Conservation (phyloP, 2,888 invertebrate genomes). For the Icerya purchasi region DNA sequence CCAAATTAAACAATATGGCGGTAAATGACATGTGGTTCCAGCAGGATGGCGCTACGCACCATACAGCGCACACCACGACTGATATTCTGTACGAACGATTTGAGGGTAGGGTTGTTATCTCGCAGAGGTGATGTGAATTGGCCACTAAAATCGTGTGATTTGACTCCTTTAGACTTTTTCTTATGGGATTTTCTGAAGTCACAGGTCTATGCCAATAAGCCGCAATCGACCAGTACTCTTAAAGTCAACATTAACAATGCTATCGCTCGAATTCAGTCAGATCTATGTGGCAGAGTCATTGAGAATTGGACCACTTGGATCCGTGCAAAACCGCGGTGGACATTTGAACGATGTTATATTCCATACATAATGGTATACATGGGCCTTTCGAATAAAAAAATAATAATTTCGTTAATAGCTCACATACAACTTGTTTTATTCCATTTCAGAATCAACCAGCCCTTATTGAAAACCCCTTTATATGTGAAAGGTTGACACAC, state of each 20-base stretch:
- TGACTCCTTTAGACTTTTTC: constrained; percentile 1
- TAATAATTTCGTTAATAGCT: neutral
- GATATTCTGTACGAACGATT: too few species aligned
- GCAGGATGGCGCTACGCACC: too few species aligned
- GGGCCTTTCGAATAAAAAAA: neutral
- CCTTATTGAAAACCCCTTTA: neutral
- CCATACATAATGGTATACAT: neutral
- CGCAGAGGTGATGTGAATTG: too few species aligned
- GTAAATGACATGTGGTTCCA: too few species aligned
- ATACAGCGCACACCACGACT: too few species aligned
- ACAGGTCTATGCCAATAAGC: neutral
- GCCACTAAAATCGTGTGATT: too few species aligned
- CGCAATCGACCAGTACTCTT: neutral
- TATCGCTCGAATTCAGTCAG: too few species aligned
- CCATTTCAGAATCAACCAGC: neutral
- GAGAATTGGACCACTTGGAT: neutral
- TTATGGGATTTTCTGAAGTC: neutral
- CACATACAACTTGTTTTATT: neutral
- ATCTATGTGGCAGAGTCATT: neutral
- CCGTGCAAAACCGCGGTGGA: neutral
- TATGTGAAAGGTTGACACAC: neutral
- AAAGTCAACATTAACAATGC: neutral
- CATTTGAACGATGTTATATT: neutral
- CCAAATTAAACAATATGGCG: too few species aligned
- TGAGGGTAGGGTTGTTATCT: too few species aligned